Percentiles rank a stretch among this genome's conserved stretches.
These are phyloP conservation scores for Mesoclemmys tuberculata DNA, from an alignment of 2,113 vertebrate species.

Conservation along the genomic window DNA sequence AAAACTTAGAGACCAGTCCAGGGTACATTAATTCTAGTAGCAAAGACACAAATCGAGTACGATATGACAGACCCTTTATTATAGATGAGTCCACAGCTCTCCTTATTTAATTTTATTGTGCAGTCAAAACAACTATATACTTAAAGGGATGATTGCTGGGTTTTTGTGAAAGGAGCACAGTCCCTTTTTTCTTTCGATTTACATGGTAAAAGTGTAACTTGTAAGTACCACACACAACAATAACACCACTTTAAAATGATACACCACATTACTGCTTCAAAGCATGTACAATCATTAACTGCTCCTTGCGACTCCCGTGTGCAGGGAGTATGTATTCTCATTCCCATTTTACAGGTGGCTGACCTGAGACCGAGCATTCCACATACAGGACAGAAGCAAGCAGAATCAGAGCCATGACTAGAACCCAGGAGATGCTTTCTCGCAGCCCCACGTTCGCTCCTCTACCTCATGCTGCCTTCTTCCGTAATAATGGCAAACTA, in stretches of 20 bases:
- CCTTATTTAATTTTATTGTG: not conserved
- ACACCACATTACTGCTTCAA: not conserved
- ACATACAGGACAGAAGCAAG: not conserved
- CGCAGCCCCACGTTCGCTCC: not conserved
- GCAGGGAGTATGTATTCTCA: not conserved
- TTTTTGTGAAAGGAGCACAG: not conserved
- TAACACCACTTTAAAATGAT: not conserved
- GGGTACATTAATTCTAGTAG: rapidly evolving
- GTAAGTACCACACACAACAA: not conserved
- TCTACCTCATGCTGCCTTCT: too few species aligned
- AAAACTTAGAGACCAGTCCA: not conserved
- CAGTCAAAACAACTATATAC: not conserved
- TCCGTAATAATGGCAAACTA: too few species aligned
- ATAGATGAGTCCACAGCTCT: not conserved
- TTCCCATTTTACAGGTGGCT: not conserved
- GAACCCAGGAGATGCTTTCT: not conserved
- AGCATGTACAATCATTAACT: not conserved
- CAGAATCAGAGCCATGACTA: not conserved
- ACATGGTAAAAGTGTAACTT: not conserved
- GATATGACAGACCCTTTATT: not conserved
- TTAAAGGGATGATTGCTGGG: rapidly evolving
- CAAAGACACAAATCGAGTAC: rapidly evolving
- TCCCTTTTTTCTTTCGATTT: not conserved
- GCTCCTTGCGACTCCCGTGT: not conserved
- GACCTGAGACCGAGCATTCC: too few species aligned